Evolutionary conservation across 2,888 invertebrate genomes (phyloP), one percentile per base, ranked within the genome.

Genomic region (Tetragonisca angustula): DNA sequence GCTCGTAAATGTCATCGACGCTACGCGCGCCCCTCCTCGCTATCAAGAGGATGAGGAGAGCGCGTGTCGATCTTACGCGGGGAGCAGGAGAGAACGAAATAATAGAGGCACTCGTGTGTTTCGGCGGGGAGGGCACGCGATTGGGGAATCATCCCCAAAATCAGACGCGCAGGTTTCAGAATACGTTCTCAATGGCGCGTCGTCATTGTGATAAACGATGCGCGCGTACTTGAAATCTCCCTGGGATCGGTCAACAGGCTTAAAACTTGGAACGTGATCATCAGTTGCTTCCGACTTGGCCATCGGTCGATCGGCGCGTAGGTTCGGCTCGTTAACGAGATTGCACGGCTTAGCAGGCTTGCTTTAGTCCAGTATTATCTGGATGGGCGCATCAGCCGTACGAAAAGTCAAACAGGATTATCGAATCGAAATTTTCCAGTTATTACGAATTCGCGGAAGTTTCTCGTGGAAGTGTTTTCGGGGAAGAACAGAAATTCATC

Each of bases 1-100:
- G n/a, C 32, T 75, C 87, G 77, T 84, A 75, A 87, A 86, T 69
- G 80, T 62, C 77, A 75, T 77, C 77, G 52, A 67, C 43, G 32
- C 9, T 21, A 32, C 76, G 71, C 75, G 74, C 76, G 56, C 69
- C 69, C 76, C 76, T 74, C 27, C 73, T 54, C 52, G 32, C 64
- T 19, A 61, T 9, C 43, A 15, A 50, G 64, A 56, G 27, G 43
- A 11, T 1, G 43, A 43, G 43, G 43, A 43, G 43, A 43, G 43
- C 9, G 43, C 62, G 43, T 77, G 75, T 77, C 84, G 80, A 84
- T 72, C 76, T 65, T 32, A 24, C 59, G 3, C 0, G n/a, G 36
- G 32, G 43, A 24, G n/a, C 19, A 17, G 70, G 65, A 27, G 43
- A 32, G 69, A 61, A 59, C 17, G 62, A 17, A 59, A 77, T 56